A percentile compares a stretch with the other conserved stretches of the same genome.
These are phyloP conservation scores for Drosophila meridionalis DNA, from an alignment of 2,888 invertebrate genomes.

Conservation along the genomic window DNA sequence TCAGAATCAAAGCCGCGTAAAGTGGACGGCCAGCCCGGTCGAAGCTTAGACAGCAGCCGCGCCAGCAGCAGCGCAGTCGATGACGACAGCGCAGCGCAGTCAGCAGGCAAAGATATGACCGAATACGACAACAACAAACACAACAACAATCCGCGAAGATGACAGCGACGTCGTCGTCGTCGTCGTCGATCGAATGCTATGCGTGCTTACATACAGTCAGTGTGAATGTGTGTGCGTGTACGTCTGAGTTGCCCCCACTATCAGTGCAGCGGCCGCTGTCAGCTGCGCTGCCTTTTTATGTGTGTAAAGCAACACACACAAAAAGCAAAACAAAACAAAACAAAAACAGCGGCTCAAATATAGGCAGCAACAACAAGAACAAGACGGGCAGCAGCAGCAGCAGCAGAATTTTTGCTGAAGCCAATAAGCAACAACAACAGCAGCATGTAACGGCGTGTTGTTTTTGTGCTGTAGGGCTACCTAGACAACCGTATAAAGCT, in stretches of 20 bases:
- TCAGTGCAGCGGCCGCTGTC: conserved; percentile 53
- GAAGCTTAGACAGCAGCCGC: conserved; percentile 61
- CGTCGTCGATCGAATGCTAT: conserved; percentile 40
- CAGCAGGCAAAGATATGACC: conserved; percentile 78
- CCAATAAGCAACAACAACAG: conserved; percentile 23
- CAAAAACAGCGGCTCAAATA: conserved; percentile 36
- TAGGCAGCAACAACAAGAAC: conserved; percentile 11
- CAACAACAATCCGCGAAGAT: conserved; percentile 33
- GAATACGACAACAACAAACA: conserved; percentile 68
- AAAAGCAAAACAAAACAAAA: conserved; percentile 24
- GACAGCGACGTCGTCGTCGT: conserved; percentile 20
- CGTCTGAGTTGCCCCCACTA: conserved; percentile 44
- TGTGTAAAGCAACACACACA: conserved; percentile 13
- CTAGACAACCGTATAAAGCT: conserved; percentile 4
- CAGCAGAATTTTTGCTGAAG: conserved; percentile 20
- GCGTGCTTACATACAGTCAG: conserved; percentile 14
- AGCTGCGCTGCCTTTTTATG: conserved; percentile 17
- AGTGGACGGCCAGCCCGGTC: conserved; percentile 56
- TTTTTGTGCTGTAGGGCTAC: conserved; percentile 8
- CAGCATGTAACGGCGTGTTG: conserved; percentile 20
- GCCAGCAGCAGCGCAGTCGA: conserved; percentile 55
- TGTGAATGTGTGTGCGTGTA: conserved; percentile 22
- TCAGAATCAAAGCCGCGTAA: conserved; percentile 77
- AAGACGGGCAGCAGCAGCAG: conserved; percentile 6
- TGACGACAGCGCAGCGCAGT: conserved; percentile 51